Conservation (phyloP, 2,797 vertebrate genomes). For the Sus cebifrons region DNA sequence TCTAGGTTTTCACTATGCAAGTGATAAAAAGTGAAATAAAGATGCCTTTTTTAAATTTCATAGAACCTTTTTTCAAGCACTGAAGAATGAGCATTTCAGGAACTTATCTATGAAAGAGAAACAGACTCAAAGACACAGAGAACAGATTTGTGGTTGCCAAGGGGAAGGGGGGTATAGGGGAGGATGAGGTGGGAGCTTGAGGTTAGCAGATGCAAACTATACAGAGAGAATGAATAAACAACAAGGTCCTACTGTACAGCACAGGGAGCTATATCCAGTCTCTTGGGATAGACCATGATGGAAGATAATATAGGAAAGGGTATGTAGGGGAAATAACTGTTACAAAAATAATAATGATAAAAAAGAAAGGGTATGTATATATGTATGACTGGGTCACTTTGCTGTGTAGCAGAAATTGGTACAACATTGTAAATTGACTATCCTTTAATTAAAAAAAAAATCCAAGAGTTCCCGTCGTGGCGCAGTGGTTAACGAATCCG, state of each 20-base stretch:
- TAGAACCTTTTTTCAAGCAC: constrained; percentile 34
- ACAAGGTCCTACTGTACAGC: neutral
- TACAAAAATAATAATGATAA: too few species aligned
- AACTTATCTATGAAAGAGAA: neutral
- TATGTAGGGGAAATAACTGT: neutral
- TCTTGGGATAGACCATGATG: neutral
- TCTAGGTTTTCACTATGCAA: neutral
- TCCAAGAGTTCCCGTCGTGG: too few species aligned
- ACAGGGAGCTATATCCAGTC: neutral
- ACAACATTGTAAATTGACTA: too few species aligned
- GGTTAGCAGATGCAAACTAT: neutral
- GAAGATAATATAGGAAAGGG: neutral
- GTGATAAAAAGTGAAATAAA: neutral
- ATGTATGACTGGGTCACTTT: too few species aligned
- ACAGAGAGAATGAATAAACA: neutral
- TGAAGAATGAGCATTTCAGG: neutral
- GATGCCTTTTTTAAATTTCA: constrained; percentile 5
- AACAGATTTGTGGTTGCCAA: neutral
- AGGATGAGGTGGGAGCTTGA: neutral
- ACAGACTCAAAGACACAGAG: neutral
- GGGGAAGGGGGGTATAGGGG: neutral
- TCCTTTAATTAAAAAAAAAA: too few species aligned
- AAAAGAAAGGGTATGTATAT: too few species aligned
- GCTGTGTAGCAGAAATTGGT: too few species aligned
- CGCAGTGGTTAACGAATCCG: too few species aligned